These are phyloP conservation scores for Cyanoramphus novaezelandiae DNA, from an alignment of 2,113 vertebrate species.

Conservation along the genomic window DNA sequence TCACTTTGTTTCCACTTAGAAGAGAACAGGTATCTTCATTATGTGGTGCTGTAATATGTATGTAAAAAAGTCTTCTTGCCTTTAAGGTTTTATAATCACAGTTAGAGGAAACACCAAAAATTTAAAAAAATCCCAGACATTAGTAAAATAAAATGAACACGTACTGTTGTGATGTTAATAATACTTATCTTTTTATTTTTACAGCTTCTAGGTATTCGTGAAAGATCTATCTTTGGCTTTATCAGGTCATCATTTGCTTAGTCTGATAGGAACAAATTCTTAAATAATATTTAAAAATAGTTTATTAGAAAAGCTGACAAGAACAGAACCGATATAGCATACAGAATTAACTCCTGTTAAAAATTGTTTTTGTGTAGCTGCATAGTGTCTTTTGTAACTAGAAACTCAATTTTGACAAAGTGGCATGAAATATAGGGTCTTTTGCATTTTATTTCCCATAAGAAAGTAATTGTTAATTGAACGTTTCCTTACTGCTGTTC, in stretches of 20 bases:
- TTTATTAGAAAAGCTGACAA: constrained; percentile 1
- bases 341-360: constrained; percentile 3
- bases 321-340: background rate
- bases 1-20: background rate
- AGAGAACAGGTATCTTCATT: background rate
- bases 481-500: background rate
- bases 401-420: background rate
- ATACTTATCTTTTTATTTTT: background rate
- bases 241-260: background rate
- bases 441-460: background rate
- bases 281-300: constrained; percentile 17
- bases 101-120: background rate
- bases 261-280: background rate
- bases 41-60: background rate
- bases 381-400: constrained; percentile 22
- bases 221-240: background rate
- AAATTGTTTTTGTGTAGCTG: background rate
- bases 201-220: background rate
- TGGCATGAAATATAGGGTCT: background rate
- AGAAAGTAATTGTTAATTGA: background rate
- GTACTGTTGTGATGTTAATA: background rate
- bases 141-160: background rate
- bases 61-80: background rate
- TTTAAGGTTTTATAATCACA: background rate
- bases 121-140: background rate